Percentiles rank a stretch among this genome's conserved stretches.
phyloP scores from a whole-genome alignment of 1,140 invertebrate genomes.

The Platyscapa corneri region DNA sequence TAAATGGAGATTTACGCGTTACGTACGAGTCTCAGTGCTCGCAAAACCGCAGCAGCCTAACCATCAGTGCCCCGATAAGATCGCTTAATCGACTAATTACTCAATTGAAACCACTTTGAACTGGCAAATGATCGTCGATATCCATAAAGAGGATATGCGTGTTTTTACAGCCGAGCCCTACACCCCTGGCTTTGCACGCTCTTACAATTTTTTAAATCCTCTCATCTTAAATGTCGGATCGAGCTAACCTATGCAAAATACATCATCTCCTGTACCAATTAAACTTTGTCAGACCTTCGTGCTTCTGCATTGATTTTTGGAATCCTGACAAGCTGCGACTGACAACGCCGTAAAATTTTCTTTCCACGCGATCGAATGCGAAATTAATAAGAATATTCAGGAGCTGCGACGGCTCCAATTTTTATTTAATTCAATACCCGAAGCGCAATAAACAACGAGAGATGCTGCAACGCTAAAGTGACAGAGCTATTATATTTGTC shows the following conservation, averaged over 20 bases:
- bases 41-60: background rate
- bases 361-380: background rate
- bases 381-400: background rate
- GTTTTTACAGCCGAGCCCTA: too few species aligned
- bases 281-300: background rate
- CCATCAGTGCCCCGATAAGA: slow-evolving; percentile 27
- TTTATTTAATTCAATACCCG: background rate
- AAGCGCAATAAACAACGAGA: background rate
- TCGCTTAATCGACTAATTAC: slow-evolving; percentile 52
- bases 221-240: too few species aligned
- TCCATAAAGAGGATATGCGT: background rate
- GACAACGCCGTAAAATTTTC: background rate
- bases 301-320: too few species aligned
- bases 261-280: too few species aligned
- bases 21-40: background rate
- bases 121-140: background rate
- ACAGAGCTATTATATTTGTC: background rate
- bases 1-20: slow-evolving; percentile 50
- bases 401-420: background rate
- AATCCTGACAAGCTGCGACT: background rate
- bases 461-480: background rate
- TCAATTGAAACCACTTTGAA: slow-evolving; percentile 13
- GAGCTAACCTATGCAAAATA: too few species aligned
- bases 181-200: too few species aligned
- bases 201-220: too few species aligned